A percentile compares a stretch with the other conserved stretches of the same genome.
These are phyloP conservation scores for Homalodisca vitripennis DNA, from an alignment of 1,140 invertebrate genomes.

Conservation along the genomic window DNA sequence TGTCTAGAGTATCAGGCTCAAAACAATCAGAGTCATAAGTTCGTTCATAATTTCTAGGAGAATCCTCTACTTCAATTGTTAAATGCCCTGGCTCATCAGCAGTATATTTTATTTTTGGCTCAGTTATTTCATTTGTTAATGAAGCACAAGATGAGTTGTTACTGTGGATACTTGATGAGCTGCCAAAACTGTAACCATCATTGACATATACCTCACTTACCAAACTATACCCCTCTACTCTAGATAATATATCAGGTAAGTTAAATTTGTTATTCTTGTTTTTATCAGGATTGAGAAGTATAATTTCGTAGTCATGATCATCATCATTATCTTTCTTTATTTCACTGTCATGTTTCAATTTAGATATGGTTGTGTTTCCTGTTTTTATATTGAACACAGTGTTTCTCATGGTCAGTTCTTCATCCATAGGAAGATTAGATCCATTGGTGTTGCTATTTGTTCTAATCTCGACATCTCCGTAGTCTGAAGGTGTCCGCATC, in stretches of 20 bases:
- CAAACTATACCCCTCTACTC: conserved; percentile 59
- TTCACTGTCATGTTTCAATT: conserved; percentile 41
- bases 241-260: conserved; percentile 53
- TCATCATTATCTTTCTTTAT: conserved; percentile 36
- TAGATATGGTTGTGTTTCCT: conserved; percentile 58
- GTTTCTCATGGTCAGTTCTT: conserved; percentile 74
- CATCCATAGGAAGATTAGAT: conserved; percentile 64
- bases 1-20: conserved; percentile 79
- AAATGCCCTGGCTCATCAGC: conserved; percentile 65
- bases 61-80: conserved; percentile 76
- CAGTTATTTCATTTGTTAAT: conserved; percentile 34
- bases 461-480: conserved; percentile 52
- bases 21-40: conserved; percentile 66
- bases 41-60: conserved; percentile 64
- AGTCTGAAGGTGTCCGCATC: conserved; percentile 59
- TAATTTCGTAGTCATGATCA: conserved; percentile 46
- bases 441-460: conserved; percentile 50
- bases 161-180: conserved; percentile 57
- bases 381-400: conserved; percentile 60
- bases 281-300: conserved; percentile 40
- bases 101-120: conserved; percentile 48
- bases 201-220: conserved; percentile 78
- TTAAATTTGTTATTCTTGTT: conserved; percentile 47
- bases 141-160: conserved; percentile 32
- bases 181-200: conserved; percentile 67